Evolutionary conservation across 2,113 vertebrate species (phyloP), one percentile per base, ranked within the genome.

Genomic region (Amphiprion ocellaris): DNA sequence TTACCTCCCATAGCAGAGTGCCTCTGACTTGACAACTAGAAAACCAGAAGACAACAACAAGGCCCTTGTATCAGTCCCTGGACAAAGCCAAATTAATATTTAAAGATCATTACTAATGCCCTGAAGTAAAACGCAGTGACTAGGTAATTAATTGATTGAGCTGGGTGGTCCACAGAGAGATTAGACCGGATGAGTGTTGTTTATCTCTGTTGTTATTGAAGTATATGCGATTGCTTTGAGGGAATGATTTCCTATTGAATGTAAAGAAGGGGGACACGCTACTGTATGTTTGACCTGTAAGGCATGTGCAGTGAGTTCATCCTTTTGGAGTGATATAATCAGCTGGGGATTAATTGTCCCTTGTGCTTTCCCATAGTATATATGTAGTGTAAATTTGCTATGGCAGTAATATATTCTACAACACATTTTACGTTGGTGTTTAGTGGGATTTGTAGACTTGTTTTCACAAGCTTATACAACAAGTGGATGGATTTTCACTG

Each of bases 41-140:
- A 77, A 81, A 69, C 50, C 68, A 69, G 77, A 80, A 87, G 87
- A 89, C 80, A 90, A 90, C 90, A 91, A 89, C 86, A 81, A 73
- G 56, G 86, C 83, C 85, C 78, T 66, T 2, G 21, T 70, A 95
- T 92, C 90, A 93, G 92, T 95, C 95, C 90, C 94, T 94, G 93
- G 94, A 95, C 94, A 95, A 94, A 95, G 93, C 87, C 94, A 94
- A 94, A 96, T 96, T 95, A 96, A 97, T 96, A 96, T 96, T 96
- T 97, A 94, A 96, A 96, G 94, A 96, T 96, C 95, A 96, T 95
- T 96, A 94, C 93, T 90, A 93, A 92, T 92, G 93, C 94, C 95
- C 96, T 83, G 87, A 93, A 96, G 96, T 94, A 90, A 96, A 96
- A 96, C 91, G 94, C 77, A 82, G 89, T 93, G 89, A 92, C 90